phyloP scores from a whole-genome alignment of 2,113 vertebrate species.

The Lucifuga dentata region DNA sequence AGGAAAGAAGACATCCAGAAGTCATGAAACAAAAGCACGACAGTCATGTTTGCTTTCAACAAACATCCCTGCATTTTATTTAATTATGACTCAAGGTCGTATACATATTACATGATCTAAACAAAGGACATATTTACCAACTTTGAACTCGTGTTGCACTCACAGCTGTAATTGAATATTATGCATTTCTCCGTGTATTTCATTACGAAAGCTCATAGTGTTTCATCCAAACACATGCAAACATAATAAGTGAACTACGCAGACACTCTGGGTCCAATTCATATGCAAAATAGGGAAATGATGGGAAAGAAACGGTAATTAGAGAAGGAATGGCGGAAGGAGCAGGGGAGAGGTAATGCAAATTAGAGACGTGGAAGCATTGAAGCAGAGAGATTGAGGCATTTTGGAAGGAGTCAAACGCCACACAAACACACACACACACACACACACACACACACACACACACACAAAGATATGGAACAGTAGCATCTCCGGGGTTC shows the following conservation, averaged over 20 bases:
- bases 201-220: constrained; percentile 3
- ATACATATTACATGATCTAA: constrained; percentile 19
- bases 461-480: constrained; percentile 13
- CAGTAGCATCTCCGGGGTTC: constrained; percentile 38
- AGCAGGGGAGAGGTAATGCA: constrained; percentile 36
- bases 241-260: constrained; percentile 51
- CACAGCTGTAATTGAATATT: constrained; percentile 54
- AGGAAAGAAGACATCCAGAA: neutral
- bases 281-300: constrained; percentile 65
- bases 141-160: constrained; percentile 33
- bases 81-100: constrained; percentile 51
- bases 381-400: constrained; percentile 43
- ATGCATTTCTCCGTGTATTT: constrained; percentile 39
- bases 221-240: constrained; percentile 40
- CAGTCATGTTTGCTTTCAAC: constrained; percentile 30
- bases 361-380: constrained; percentile 57
- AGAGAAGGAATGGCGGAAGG: constrained; percentile 37
- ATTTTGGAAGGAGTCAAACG: constrained; percentile 29
- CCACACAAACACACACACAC: neutral
- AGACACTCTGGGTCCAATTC: constrained; percentile 45
- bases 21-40: neutral
- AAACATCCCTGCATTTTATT: constrained; percentile 20
- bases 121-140: constrained; percentile 48
- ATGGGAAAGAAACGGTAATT: constrained; percentile 64
- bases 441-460: neutral